Evolutionary conservation across 2,113 vertebrate genomes (phyloP).

Genomic region (Sorex araneus): DNA sequence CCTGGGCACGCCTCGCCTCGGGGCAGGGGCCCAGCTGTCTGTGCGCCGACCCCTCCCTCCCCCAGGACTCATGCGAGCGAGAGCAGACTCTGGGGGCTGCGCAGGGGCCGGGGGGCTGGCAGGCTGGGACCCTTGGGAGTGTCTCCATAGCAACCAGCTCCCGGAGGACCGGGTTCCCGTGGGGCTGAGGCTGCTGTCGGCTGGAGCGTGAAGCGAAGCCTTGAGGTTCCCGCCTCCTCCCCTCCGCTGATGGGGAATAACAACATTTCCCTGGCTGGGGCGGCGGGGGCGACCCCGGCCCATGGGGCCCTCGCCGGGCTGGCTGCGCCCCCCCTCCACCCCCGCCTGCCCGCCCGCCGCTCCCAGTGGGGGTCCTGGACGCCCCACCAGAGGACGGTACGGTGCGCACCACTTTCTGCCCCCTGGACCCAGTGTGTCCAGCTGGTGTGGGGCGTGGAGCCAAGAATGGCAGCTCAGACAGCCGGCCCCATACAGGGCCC

Average conservation of each 20-base stretch:
- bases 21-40: constrained; percentile 80
- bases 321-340: no score
- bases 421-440: not conserved
- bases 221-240: constrained; percentile 50
- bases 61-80: constrained; percentile 53
- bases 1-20: constrained; percentile 76
- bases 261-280: not conserved
- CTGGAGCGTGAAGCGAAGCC: constrained; percentile 62
- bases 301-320: no score
- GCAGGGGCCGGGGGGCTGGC: constrained; percentile 79
- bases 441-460: not conserved
- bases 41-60: constrained; percentile 55
- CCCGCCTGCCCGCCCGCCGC: no score
- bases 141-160: constrained; percentile 83
- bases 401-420: not conserved
- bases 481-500: not conserved
- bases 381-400: no score
- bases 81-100: constrained; percentile 76
- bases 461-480: not conserved
- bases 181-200: constrained; percentile 76
- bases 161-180: constrained; percentile 77
- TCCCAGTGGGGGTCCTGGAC: no score
- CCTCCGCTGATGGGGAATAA: constrained; percentile 60
- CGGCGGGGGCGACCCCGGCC: not conserved
- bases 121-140: constrained; percentile 80